phyloP scores from a whole-genome alignment of 2,888 invertebrate genomes.

The Andrena hattorfiana region DNA sequence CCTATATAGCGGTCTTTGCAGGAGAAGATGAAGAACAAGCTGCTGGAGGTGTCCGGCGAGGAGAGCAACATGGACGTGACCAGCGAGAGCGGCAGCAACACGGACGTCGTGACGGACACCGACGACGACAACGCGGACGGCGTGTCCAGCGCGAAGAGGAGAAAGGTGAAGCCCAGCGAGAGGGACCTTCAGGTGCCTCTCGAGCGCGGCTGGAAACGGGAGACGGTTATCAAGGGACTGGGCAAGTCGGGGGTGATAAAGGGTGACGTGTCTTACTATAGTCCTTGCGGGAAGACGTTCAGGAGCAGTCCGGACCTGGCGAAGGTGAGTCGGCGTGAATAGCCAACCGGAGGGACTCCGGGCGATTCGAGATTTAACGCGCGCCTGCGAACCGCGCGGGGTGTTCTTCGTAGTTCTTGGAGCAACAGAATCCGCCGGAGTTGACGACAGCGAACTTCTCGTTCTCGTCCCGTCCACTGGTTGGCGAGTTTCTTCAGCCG shows the following conservation, averaged over 20 bases:
- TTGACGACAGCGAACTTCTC: conserved; percentile 95
- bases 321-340: conserved; percentile 81
- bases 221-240: conserved; percentile 94
- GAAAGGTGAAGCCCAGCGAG: conserved; percentile 82
- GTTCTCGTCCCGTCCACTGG: conserved; percentile 94
- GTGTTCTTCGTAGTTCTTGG: conserved; percentile 78
- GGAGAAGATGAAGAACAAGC: conserved; percentile 84
- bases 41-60: conserved; percentile 83
- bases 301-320: conserved; percentile 88
- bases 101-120: conserved; percentile 83
- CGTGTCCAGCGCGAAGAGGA: conserved; percentile 81
- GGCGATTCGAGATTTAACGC: not conserved
- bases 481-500: conserved; percentile 96
- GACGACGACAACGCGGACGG: conserved; percentile 84
- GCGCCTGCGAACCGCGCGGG: rapidly evolving
- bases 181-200: conserved; percentile 82
- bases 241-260: conserved; percentile 94
- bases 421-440: conserved; percentile 85
- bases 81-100: conserved; percentile 84
- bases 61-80: conserved; percentile 84
- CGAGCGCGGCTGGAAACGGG: conserved; percentile 94
- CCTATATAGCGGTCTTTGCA: conserved; percentile 82
- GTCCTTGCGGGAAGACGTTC: conserved; percentile 89
- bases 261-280: conserved; percentile 97
- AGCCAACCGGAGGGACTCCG: not conserved